Percentiles rank a stretch among this genome's conserved stretches.
Conservation (phyloP, 2,797 vertebrate species). For the Pogonophryne albipinna region DNA sequence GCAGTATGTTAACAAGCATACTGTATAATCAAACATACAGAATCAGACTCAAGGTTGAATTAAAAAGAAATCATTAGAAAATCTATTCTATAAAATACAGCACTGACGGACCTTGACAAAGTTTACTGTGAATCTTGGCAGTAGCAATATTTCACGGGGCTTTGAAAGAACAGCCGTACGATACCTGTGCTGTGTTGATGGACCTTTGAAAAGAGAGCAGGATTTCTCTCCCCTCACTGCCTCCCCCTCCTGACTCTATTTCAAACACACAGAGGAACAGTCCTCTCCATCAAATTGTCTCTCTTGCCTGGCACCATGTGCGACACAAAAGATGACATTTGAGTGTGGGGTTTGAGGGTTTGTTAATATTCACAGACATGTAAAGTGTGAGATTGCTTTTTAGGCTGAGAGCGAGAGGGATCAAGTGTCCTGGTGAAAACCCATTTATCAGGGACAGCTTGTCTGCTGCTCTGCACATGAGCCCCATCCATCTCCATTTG, state of each 20-base stretch:
- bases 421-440: conserved; percentile 81
- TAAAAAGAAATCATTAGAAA: conserved; percentile 53
- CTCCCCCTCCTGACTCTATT: conserved; percentile 51
- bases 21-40: conserved; percentile 4
- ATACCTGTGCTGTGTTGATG: conserved; percentile 69
- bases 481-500: conserved; percentile 83
- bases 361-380: conserved; percentile 87
- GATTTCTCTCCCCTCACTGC: conserved; percentile 18
- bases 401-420: conserved; percentile 75
- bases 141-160: conserved; percentile 55
- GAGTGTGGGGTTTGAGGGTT: conserved; percentile 76
- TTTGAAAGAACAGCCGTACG: conserved; percentile 56
- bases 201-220: conserved; percentile 64
- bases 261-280: conserved; percentile 69
- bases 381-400: conserved; percentile 85
- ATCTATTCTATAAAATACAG: conserved; percentile 35
- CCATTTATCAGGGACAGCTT: conserved; percentile 82
- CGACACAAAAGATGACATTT: conserved; percentile 80
- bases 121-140: conserved; percentile 52
- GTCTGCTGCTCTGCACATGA: conserved; percentile 77
- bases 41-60: conserved; percentile 45
- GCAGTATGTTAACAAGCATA: conserved; percentile 19
- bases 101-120: conserved; percentile 34
- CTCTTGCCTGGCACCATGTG: conserved; percentile 69
- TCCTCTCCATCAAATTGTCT: conserved; percentile 74